Evolutionary conservation across 2,888 invertebrate species (phyloP), one percentile per base, ranked within the genome.

Genomic region (Rotaria socialis): DNA sequence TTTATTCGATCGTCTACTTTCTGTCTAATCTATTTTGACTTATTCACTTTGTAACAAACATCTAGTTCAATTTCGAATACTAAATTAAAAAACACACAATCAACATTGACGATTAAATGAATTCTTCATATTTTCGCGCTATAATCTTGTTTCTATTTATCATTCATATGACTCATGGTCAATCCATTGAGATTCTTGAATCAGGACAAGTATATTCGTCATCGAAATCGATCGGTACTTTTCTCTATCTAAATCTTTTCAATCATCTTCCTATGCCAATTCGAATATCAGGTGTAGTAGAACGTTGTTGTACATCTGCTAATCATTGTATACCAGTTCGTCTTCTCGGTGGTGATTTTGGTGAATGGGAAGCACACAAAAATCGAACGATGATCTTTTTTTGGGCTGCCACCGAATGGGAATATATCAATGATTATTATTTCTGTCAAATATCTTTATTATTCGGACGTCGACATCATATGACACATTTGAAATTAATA

Each of bases 321-420:
- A 5, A 27, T 35, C 3, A 35, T 10, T 67, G 67, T 67, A 35
- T 67, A 35, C 35, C 35, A 14, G 35, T 67, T 16, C 67, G 67
- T 67, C 14, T 67, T 35, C 67, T 67, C 5, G 67, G 67, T 67
- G 67, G 67, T 35, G 67, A 67, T 67, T 67, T 67, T 35, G 67
- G 67, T 19, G 19, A 14, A 67, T 35, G 27, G 27, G 19, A 67
- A 35, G 2, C 67, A 35, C 14, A 67, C 16, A 16, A 67, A 67
- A 67, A 67, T 27, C 27, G 35, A 67, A 11, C 27, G 16, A 67
- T 67, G 16, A 67, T 35, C 14, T 35, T 35, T 67, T 11, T 67
- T 27, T 67, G 67, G 67, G 6, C 67, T 35, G 67, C 16, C 16
- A 7, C 14, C 0, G 19, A 67, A 19, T 67, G 27, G 27, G 3